Conservation (phyloP, 92 coral and sea anemone species). For the Montipora capitata region DNA sequence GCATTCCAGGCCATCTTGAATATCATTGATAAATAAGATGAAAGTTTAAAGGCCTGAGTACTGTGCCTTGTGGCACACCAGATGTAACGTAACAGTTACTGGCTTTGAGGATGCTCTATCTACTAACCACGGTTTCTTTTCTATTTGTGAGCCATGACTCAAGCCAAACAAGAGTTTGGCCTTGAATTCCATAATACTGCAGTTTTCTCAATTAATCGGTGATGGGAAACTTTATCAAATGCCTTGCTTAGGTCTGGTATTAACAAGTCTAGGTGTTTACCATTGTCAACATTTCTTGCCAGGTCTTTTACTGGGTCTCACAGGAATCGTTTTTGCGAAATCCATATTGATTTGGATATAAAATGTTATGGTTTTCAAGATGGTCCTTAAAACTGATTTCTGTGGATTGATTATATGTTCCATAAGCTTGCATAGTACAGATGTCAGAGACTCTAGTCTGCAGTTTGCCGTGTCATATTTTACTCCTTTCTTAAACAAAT, state of each 20-base stretch:
- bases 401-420: constrained; percentile 49
- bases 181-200: constrained; percentile 59
- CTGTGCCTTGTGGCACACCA: constrained; percentile 56
- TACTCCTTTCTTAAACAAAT: constrained; percentile 41
- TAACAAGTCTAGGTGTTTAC: constrained; percentile 41
- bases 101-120: background rate
- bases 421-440: constrained; percentile 56
- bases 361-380: constrained; percentile 37
- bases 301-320: constrained; percentile 35
- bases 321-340: constrained; percentile 2
- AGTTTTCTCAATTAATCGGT: constrained; percentile 31
- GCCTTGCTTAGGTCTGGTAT: constrained; percentile 42
- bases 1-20: constrained; percentile 4
- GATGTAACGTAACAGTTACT: constrained; percentile 25
- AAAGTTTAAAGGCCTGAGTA: constrained; percentile 47
- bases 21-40: background rate
- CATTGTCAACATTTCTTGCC: constrained; percentile 31
- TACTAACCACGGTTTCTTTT: constrained; percentile 26
- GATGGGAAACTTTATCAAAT: constrained; percentile 45
- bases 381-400: constrained; percentile 47
- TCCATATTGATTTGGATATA: constrained; percentile 30
- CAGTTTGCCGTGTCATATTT: constrained; percentile 34
- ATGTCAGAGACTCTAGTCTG: constrained; percentile 62
- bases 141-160: background rate
- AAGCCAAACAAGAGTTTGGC: constrained; percentile 59